These are phyloP conservation scores for Gallinago solitaria DNA, from an alignment of 2,797 vertebrate species.

Conservation along the genomic window DNA sequence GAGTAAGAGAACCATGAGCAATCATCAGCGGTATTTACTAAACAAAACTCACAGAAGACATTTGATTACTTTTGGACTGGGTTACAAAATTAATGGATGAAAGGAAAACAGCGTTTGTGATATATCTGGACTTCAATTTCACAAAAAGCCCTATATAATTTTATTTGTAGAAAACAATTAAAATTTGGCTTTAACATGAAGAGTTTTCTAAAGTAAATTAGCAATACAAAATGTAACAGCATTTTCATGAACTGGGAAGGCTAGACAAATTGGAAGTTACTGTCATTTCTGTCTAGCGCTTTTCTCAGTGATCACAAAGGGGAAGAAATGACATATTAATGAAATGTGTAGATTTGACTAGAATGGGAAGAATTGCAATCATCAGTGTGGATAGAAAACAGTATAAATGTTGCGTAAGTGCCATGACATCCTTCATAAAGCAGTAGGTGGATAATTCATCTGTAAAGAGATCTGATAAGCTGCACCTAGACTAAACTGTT, in stretches of 20 bases:
- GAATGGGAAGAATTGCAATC: constrained; percentile 19
- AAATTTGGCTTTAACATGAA: constrained; percentile 42
- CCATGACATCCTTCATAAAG: constrained; percentile 19
- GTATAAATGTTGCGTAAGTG: neutral
- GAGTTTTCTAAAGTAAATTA: constrained; percentile 37
- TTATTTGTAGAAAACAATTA: constrained; percentile 63
- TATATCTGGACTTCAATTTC: constrained; percentile 58
- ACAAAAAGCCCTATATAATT: constrained; percentile 51
- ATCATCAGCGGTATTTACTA: constrained; percentile 25
- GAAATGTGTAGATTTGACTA: constrained; percentile 30
- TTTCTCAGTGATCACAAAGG: neutral
- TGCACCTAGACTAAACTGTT: constrained; percentile 6
- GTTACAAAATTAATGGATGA: constrained; percentile 60
- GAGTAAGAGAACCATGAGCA: constrained; percentile 19
- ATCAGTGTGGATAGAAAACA: constrained; percentile 29
- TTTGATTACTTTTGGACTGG: constrained; percentile 66
- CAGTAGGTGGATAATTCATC: constrained; percentile 41
- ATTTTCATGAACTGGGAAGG: constrained; percentile 8
- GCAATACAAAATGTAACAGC: constrained; percentile 5
- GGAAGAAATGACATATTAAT: constrained; percentile 32
- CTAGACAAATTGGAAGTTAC: constrained; percentile 24
- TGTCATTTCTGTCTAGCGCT: neutral
- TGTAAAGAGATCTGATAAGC: constrained; percentile 11
- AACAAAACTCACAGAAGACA: constrained; percentile 53
- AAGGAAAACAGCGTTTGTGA: constrained; percentile 30